Evolutionary conservation across 2,888 invertebrate species (phyloP), one percentile per base, ranked within the genome.

Genomic region (Lycocerus yunnanus): DNA sequence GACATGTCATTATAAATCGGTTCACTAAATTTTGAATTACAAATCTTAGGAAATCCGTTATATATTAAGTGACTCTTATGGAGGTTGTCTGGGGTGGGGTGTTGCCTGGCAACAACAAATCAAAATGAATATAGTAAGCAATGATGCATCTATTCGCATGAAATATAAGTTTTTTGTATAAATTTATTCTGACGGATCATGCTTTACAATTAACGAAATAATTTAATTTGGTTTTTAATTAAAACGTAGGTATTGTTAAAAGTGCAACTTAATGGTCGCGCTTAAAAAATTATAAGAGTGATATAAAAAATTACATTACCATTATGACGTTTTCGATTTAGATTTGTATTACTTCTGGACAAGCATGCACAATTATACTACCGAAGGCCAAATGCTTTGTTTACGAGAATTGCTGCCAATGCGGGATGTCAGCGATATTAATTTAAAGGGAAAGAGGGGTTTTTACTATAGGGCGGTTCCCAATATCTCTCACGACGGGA

Each of bases 91-190:
- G 81, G 82, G 10, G 21, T 24, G 21, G 21, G 82, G 83, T 72
- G 83, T 83, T 83, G 83, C 83, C 78, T 81, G 80, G 83, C 82
- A 82, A 83, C 83, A 81, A 74, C 80, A 78, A 80, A 76, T 79
- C 74, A 78, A 77, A 77, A 79, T 73, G 79, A 77, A 70, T 77
- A 72, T 77, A 78, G 78, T 80, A 78, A 80, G 79, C 81, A 82
- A 78, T 78, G 77, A 74, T 73, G 76, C 75, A 77, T 78, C 77
- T 76, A 76, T 43, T 43, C 43, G 43, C 43, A 43, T 80, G 80
- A 81, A 82, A 80, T 76, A 79, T 79, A 79, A 80, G 75, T 80
- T 80, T 82, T 74, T 69, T 77, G 79, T 43, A n/a, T n/a, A n/a
- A 43, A 43, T 43, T 43, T 43, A 43, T 43, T 43, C n/a, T 43